These are phyloP conservation scores for Lingula anatina DNA, from an alignment of 2,888 invertebrate genomes.

Conservation along the genomic window DNA sequence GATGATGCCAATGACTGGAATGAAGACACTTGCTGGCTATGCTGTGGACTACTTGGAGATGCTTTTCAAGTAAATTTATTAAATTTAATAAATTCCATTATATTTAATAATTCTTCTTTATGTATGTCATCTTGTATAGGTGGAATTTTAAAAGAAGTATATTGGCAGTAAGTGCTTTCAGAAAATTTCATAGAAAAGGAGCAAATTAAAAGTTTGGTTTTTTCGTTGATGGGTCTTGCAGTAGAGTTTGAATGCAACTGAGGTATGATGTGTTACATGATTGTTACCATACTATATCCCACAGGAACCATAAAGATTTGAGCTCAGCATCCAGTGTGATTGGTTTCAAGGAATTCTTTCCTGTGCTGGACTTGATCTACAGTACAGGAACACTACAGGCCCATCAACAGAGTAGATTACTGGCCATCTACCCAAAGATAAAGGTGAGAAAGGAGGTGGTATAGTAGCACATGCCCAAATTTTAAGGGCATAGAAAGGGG, in stretches of 20 bases:
- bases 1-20: constrained; percentile 47
- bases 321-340: constrained; percentile 32
- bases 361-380: constrained; percentile 43
- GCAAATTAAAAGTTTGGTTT: no score
- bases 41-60: constrained; percentile 47
- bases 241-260: no score
- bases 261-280: no score
- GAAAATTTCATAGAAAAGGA: no score
- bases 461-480: no score
- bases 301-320: constrained; percentile 28
- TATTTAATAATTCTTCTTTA: not conserved
- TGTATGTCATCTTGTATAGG: not conserved
- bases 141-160: no score
- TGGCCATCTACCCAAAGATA: constrained; percentile 43
- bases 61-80: constrained; percentile 36
- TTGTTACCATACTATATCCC: no score
- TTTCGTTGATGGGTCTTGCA: no score
- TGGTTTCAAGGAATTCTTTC: constrained; percentile 46
- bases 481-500: no score
- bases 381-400: constrained; percentile 27
- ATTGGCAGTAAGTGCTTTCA: no score
- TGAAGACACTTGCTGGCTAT: constrained; percentile 42
- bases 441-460: no score
- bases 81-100: not conserved
- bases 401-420: constrained; percentile 40